Conservation (phyloP, 1,140 invertebrate genomes). For the Rhyzopertha dominica region DNA sequence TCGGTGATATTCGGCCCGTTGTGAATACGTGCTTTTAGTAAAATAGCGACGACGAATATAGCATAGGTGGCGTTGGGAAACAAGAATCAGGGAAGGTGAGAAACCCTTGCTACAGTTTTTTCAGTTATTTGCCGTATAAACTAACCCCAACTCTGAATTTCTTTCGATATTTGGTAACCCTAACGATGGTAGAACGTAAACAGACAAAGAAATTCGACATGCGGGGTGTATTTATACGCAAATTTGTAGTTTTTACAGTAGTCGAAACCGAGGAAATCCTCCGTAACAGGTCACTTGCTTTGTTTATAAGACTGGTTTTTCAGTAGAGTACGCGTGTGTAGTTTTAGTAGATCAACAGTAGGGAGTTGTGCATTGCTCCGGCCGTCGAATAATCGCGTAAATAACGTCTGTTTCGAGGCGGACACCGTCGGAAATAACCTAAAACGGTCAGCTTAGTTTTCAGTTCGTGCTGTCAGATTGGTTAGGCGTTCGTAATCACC, state of each 20-base stretch:
- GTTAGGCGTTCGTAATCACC: background rate
- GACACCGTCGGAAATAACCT: background rate
- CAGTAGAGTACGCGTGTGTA: too few species aligned
- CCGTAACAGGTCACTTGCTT: slow-evolving; percentile 43
- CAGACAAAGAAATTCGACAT: too few species aligned
- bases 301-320: too few species aligned
- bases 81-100: slow-evolving; percentile 39
- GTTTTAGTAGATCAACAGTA: too few species aligned
- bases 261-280: slow-evolving; percentile 40
- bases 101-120: slow-evolving; percentile 38
- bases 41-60: slow-evolving; percentile 36
- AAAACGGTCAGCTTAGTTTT: background rate
- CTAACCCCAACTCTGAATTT: too few species aligned
- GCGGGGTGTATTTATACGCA: too few species aligned
- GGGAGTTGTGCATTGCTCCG: too few species aligned
- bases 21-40: slow-evolving; percentile 41
- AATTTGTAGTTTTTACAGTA: too few species aligned
- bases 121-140: slow-evolving; percentile 30
- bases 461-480: too few species aligned
- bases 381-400: too few species aligned
- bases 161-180: too few species aligned
- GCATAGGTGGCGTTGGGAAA: slow-evolving; percentile 42
- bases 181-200: too few species aligned
- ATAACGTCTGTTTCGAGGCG: background rate
- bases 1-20: slow-evolving; percentile 30